Conservation (phyloP, 2,113 vertebrate species). For the Sylvietta virens region DNA sequence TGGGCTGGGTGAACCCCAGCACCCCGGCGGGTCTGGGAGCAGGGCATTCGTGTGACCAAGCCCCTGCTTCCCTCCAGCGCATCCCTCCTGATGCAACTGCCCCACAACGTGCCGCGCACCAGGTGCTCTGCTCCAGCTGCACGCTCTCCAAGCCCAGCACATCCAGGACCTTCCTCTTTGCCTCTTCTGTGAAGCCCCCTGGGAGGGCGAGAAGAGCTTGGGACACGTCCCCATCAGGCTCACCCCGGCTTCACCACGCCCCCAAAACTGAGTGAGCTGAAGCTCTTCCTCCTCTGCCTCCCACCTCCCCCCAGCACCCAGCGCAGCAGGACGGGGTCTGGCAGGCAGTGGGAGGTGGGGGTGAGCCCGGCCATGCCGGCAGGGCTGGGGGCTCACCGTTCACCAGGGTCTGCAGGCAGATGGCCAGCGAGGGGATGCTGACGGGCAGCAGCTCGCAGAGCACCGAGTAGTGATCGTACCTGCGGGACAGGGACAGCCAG, state of each 20-base stretch:
- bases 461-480: slow-evolving; percentile 76
- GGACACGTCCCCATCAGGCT: not conserved
- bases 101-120: slow-evolving; percentile 6
- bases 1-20: not conserved
- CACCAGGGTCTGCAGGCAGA: slow-evolving; percentile 68
- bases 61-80: not conserved
- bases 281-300: not conserved
- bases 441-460: slow-evolving; percentile 79
- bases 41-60: not conserved
- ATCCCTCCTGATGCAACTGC: not conserved
- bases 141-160: slow-evolving; percentile 69
- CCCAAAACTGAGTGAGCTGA: not conserved
- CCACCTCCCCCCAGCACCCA: not conserved
- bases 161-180: slow-evolving; percentile 53
- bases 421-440: slow-evolving; percentile 72
- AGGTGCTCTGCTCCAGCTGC: slow-evolving; percentile 56
- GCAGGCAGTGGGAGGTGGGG: not conserved
- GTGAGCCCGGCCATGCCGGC: not conserved
- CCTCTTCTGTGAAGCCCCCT: slow-evolving; percentile 67
- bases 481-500: not conserved
- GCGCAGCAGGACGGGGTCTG: not conserved
- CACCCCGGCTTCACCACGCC: fast-evolving
- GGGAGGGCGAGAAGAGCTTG: not conserved
- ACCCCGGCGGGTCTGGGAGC: fast-evolving
- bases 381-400: slow-evolving; percentile 57